phyloP scores from a whole-genome alignment of 2,113 vertebrate genomes.

The Sebastes fasciatus region DNA sequence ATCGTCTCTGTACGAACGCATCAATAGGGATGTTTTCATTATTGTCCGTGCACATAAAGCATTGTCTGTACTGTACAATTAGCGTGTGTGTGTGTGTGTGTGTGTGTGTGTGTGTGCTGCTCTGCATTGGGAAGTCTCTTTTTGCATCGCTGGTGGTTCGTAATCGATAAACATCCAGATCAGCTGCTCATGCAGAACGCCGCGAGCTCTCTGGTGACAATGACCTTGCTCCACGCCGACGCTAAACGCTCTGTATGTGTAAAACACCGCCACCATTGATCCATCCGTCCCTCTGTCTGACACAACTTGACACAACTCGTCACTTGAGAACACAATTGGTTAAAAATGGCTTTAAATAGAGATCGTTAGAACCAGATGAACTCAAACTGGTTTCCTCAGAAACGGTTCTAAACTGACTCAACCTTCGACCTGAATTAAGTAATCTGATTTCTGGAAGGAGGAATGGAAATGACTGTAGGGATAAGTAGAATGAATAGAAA shows the following conservation, averaged over 20 bases:
- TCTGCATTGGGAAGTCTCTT: constrained; percentile 5
- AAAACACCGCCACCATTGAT: neutral
- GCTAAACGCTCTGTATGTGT: neutral
- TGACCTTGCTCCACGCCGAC: constrained; percentile 4
- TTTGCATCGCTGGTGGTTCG: neutral
- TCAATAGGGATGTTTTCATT: neutral
- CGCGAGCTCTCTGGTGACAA: neutral
- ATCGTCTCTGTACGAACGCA: neutral
- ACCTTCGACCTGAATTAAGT: too few relatives aligned
- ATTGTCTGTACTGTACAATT: neutral
- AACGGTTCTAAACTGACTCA: neutral
- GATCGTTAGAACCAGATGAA: neutral
- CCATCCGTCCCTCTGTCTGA: neutral
- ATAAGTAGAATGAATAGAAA: too few relatives aligned
- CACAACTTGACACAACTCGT: neutral
- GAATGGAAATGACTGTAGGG: too few relatives aligned
- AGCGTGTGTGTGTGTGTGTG: constrained; percentile 15
- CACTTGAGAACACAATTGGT: neutral
- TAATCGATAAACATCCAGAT: constrained; percentile 42
- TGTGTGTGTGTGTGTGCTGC: neutral
- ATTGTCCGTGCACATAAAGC: neutral
- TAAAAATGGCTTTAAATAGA: neutral
- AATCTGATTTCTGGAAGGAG: too few relatives aligned
- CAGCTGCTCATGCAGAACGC: constrained; percentile 33
- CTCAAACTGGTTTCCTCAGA: neutral